These are phyloP conservation scores for Megalops atlanticus DNA, from an alignment of 2,113 vertebrate genomes.

Conservation along the genomic window DNA sequence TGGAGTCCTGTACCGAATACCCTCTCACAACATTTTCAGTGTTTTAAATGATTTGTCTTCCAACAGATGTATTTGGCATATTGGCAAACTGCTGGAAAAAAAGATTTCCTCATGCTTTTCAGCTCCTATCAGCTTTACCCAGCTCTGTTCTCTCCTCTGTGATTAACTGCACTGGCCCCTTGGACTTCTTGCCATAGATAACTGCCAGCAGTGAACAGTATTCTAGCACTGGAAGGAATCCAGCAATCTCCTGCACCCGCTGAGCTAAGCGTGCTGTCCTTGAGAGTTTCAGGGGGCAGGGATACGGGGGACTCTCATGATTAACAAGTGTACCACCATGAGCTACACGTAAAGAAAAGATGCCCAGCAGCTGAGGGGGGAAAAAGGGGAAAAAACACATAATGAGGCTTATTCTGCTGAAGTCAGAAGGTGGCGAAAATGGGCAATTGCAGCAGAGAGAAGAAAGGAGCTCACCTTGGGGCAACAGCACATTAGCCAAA, in stretches of 20 bases:
- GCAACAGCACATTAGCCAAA: slow-evolving; percentile 43
- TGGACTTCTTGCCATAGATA: slow-evolving; percentile 14
- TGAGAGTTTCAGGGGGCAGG: slow-evolving; percentile 1
- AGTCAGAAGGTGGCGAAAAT: slow-evolving; percentile 17
- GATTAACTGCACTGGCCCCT: slow-evolving; percentile 17
- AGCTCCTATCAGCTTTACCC: background rate
- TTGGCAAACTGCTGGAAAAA: background rate
- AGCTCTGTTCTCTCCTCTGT: background rate
- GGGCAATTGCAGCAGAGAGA: slow-evolving; percentile 2
- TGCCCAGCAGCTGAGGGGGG: background rate
- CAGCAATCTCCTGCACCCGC: background rate
- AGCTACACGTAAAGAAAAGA: slow-evolving; percentile 13
- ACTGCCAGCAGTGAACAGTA: background rate
- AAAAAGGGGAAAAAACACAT: background rate
- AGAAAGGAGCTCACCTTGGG: slow-evolving; percentile 29
- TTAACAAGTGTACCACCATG: background rate
- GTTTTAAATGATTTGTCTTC: background rate
- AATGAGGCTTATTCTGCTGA: slow-evolving; percentile 14
- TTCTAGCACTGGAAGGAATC: slow-evolving; percentile 1
- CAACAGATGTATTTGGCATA: background rate
- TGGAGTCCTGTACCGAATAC: background rate
- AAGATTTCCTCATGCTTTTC: background rate
- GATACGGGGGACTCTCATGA: background rate
- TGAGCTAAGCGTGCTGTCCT: slow-evolving; percentile 14
- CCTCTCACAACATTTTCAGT: background rate